phyloP scores from a whole-genome alignment of 1,140 invertebrate genomes.

The Leucophenga varia region DNA sequence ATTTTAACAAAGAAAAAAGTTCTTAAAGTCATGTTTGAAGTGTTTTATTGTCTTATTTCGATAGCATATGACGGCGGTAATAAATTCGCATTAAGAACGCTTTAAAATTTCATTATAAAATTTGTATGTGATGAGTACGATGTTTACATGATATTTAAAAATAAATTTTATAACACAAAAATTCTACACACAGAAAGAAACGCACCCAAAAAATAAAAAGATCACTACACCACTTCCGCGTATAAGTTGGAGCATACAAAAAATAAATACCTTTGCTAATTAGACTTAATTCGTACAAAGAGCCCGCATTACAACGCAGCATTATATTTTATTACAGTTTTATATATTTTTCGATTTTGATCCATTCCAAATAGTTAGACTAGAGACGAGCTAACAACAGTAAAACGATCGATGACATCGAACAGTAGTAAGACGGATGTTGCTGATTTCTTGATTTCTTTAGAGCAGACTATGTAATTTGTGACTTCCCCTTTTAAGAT shows the following conservation, averaged over 20 bases:
- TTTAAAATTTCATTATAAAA: too few species aligned
- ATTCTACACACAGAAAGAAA: too few species aligned
- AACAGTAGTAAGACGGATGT: constrained; percentile 30
- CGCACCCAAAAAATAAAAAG: background rate
- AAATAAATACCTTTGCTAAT: constrained; percentile 42
- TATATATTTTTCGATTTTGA: too few species aligned
- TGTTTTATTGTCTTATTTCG: constrained; percentile 42
- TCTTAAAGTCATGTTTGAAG: constrained; percentile 33
- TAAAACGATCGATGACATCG: too few species aligned
- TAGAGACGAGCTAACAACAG: too few species aligned
- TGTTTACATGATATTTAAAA: constrained; percentile 24
- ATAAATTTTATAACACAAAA: constrained; percentile 15
- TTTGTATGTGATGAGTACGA: too few species aligned
- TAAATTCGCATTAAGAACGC: constrained; percentile 52
- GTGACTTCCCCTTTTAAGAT: constrained; percentile 45
- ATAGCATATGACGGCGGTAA: constrained; percentile 34
- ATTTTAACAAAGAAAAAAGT: constrained; percentile 28
- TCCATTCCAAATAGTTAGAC: too few species aligned
- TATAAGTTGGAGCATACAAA: too few species aligned
- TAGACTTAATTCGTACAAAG: constrained; percentile 51
- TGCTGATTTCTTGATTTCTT: constrained; percentile 34
- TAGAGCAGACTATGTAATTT: constrained; percentile 17
- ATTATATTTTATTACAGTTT: too few species aligned
- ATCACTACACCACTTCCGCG: background rate
- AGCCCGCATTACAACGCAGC: constrained; percentile 32